These are phyloP conservation scores for Ochropacha duplaris DNA, from an alignment of 2,888 invertebrate species.

Conservation along the genomic window DNA sequence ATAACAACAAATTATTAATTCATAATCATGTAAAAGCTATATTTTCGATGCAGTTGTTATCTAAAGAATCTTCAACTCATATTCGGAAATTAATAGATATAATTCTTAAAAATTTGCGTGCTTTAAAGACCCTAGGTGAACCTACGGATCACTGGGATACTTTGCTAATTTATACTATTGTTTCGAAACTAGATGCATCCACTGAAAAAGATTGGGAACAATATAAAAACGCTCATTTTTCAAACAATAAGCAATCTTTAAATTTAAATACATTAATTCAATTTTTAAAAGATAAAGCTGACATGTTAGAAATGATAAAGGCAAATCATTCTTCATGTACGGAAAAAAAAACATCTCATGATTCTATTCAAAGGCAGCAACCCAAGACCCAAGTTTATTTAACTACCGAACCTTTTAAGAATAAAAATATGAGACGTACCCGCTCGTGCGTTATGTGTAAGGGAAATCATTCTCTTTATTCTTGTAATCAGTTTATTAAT, in stretches of 20 bases:
- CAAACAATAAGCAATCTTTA: neutral
- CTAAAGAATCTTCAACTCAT: neutral
- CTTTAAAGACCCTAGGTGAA: slow-evolving; percentile 11
- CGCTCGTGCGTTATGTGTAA: no score
- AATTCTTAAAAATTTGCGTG: slow-evolving; percentile 12
- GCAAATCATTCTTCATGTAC: no score
- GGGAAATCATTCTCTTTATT: no score
- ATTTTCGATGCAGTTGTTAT: neutral
- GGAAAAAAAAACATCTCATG: neutral
- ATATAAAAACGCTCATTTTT: slow-evolving; percentile 5
- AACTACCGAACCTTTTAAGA: no score
- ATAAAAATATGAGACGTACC: no score
- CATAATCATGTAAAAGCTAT: neutral
- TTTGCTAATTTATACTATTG: slow-evolving; percentile 10
- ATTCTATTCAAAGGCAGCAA: neutral
- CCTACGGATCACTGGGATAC: slow-evolving; percentile 18
- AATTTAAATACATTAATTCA: neutral
- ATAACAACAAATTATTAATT: neutral
- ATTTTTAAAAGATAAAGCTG: neutral
- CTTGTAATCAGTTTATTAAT: no score
- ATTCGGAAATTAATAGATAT: slow-evolving; percentile 11
- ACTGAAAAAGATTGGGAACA: slow-evolving; percentile 18
- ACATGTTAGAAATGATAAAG: slow-evolving; percentile 5
- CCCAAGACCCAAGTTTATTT: no score
- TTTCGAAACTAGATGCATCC: slow-evolving; percentile 10